Percentiles rank a stretch among this genome's conserved stretches.
Evolutionary conservation across 2,888 invertebrate genomes (phyloP).

Genomic region (Brassicogethes aeneus): DNA sequence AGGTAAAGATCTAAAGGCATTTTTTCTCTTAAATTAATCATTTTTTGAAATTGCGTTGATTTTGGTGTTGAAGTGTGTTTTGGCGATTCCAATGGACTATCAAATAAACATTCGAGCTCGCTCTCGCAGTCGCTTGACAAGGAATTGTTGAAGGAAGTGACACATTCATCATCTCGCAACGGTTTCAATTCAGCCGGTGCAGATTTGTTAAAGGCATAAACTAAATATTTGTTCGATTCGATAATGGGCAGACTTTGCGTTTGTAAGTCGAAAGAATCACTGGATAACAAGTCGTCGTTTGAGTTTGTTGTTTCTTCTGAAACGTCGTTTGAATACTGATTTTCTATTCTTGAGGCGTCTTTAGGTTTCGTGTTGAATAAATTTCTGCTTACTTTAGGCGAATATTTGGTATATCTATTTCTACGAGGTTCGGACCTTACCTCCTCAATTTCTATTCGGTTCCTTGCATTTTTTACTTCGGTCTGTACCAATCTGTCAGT

Average conservation of each 20-base stretch:
- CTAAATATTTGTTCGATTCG: not conserved
- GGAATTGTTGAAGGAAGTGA: constrained; percentile 20
- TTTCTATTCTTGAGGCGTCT: constrained; percentile 19
- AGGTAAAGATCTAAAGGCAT: constrained; percentile 23
- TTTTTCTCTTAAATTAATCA: constrained; percentile 18
- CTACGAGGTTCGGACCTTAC: constrained; percentile 19
- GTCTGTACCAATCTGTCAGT: constrained; percentile 15
- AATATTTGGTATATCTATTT: constrained; percentile 25
- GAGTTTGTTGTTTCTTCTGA: constrained; percentile 23
- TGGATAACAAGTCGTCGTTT: constrained; percentile 6
- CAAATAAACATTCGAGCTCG: constrained; percentile 36
- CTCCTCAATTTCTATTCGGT: constrained; percentile 12
- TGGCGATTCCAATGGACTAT: constrained; percentile 31
- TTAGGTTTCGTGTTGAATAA: constrained; percentile 28
- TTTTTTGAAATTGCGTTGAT: constrained; percentile 16
- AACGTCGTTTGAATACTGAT: constrained; percentile 34
- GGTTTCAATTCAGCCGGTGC: constrained; percentile 26
- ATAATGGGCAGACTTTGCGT: constrained; percentile 4
- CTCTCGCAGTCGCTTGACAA: constrained; percentile 36
- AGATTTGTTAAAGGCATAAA: constrained; percentile 15
- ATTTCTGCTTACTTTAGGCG: constrained; percentile 35
- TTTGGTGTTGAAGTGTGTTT: constrained; percentile 42
- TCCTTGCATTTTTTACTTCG: constrained; percentile 13
- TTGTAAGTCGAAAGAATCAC: constrained; percentile 2
- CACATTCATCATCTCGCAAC: constrained; percentile 17